phyloP scores from a whole-genome alignment of 2,888 invertebrate species.

The Ophioninae sp. region DNA sequence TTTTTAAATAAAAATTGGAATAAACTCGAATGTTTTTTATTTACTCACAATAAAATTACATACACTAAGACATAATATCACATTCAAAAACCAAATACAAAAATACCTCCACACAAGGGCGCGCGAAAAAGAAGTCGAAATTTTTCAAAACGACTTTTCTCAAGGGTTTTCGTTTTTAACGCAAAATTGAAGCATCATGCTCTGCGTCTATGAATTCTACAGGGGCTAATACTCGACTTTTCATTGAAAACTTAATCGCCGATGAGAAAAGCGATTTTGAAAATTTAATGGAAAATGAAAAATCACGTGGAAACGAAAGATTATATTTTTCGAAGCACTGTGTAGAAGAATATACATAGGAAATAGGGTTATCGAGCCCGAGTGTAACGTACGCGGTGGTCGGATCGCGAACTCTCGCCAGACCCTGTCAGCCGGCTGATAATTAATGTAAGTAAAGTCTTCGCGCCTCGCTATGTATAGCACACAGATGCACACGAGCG shows the following conservation, averaged over 20 bases:
- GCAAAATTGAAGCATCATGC: too few species aligned
- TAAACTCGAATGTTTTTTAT: not conserved
- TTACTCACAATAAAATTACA: too few species aligned
- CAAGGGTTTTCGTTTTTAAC: too few species aligned
- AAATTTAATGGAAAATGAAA: not conserved
- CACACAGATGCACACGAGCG: not conserved
- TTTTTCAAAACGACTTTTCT: too few species aligned
- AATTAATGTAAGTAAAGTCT: slow-evolving; percentile 45
- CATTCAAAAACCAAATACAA: too few species aligned
- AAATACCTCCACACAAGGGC: too few species aligned
- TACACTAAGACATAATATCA: too few species aligned
- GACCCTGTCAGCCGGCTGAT: slow-evolving; percentile 44
- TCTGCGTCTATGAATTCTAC: too few species aligned
- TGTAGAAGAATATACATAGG: not conserved
- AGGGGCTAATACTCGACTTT: too few species aligned
- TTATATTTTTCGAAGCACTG: not conserved
- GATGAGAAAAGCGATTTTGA: not conserved
- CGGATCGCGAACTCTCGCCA: slow-evolving; percentile 49
- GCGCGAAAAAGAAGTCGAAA: too few species aligned
- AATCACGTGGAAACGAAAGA: not conserved
- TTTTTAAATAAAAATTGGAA: not conserved
- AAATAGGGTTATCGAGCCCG: slow-evolving; percentile 46
- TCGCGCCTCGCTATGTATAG: slow-evolving; percentile 1
- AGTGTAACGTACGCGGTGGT: slow-evolving; percentile 25
- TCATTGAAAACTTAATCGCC: too few species aligned